A percentile compares a stretch with the other conserved stretches of the same genome.
Evolutionary conservation across 2,113 vertebrate species (phyloP).

Genomic region (Epinephelus fuscoguttatus): DNA sequence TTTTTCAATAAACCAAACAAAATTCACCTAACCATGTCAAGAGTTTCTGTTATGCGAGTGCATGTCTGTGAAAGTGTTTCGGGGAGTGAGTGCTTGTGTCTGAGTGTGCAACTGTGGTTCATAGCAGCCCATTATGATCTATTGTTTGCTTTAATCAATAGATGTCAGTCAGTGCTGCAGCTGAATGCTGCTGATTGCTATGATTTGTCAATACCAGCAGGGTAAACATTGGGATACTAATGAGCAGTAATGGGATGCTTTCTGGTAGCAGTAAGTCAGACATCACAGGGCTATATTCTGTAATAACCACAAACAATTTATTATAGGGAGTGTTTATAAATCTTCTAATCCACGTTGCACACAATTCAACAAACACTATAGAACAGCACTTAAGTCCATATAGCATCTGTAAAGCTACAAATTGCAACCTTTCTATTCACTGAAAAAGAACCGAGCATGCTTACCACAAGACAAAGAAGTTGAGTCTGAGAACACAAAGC

Average conservation of each 20-base stretch:
- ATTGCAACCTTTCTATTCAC: not conserved
- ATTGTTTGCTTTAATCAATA: conserved; percentile 78
- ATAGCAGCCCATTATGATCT: conserved; percentile 73
- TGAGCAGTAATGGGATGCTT: conserved; percentile 74
- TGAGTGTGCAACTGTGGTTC: conserved; percentile 61
- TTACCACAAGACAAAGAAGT: conserved; percentile 44
- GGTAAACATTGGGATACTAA: conserved; percentile 75
- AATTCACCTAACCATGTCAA: conserved; percentile 47
- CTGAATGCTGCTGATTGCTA: conserved; percentile 76
- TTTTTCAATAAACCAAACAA: conserved; percentile 43
- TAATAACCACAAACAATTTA: conserved; percentile 55
- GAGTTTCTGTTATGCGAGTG: conserved; percentile 45
- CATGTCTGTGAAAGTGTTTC: conserved; percentile 53
- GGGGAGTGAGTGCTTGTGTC: conserved; percentile 46
- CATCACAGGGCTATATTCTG: conserved; percentile 42
- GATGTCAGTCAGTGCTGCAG: conserved; percentile 70
- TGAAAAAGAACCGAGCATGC: not conserved
- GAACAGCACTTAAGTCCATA: not conserved
- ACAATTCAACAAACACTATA: conserved; percentile 29
- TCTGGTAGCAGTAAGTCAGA: conserved; percentile 63
- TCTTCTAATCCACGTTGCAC: conserved; percentile 2
- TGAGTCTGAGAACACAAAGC: conserved; percentile 21
- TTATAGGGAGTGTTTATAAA: conserved; percentile 34
- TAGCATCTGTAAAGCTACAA: not conserved
- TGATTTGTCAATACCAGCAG: conserved; percentile 73